Conservation (phyloP, 2,113 vertebrate genomes). For the Menura novaehollandiae region DNA sequence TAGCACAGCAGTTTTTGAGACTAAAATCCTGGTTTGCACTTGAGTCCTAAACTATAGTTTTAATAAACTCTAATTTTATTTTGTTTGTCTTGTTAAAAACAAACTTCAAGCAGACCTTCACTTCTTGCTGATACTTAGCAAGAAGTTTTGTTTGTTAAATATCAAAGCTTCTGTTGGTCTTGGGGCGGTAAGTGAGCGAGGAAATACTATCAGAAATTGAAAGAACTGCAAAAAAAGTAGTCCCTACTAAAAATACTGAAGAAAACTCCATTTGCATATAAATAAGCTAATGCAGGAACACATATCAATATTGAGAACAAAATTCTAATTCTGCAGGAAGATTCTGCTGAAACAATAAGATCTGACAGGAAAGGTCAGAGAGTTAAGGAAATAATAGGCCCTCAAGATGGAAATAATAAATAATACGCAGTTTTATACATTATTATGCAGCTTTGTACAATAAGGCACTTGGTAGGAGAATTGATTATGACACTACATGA, state of each 20-base stretch:
- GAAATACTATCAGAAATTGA: background rate
- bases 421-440: background rate
- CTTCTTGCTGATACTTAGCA: background rate
- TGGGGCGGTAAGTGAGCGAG: background rate
- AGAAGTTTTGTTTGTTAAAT: background rate
- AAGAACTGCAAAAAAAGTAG: background rate
- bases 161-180: background rate
- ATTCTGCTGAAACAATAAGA: background rate
- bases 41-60: background rate
- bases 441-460: background rate
- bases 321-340: background rate
- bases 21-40: background rate
- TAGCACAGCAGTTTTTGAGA: background rate
- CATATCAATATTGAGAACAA: background rate
- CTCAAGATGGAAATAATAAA: background rate
- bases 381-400: background rate
- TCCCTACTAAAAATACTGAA: background rate
- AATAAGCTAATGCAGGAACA: background rate
- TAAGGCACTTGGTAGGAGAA: background rate
- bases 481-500: background rate
- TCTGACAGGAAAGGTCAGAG: background rate
- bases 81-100: background rate
- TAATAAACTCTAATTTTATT: background rate
- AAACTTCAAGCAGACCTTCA: background rate
- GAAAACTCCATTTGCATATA: background rate